Evolutionary conservation across 2,797 vertebrate genomes (phyloP), one percentile per base, ranked within the genome.

Genomic region (Etheostoma perlongum): DNA sequence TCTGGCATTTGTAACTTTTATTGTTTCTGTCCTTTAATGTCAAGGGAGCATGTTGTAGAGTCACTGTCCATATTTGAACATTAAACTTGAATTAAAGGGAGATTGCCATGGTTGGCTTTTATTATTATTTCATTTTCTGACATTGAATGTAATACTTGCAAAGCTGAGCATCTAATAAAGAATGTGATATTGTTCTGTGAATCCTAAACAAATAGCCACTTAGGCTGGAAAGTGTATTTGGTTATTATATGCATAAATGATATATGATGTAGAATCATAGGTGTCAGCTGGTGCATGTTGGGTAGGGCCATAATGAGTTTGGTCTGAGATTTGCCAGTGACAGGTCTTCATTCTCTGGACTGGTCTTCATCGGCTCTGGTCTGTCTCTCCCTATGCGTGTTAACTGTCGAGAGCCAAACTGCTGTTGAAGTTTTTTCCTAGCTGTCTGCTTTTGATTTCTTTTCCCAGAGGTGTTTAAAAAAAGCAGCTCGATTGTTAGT

Each of bases 391-490:
- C 82, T 73, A 30, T 85, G 81, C 72, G 78, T 85, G 87, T 83
- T 88, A 88, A 82, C 91, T 91, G 91, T 93, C 93, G 81, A 85
- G 85, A 93, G 81, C 82, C 91, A 91, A 89, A 83, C 88, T 78
- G 84, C 63, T 11, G 48, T 78, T 85, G 78, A 86, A 76, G 67
- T 71, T 81, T 89, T 51, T 72, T 48, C 52, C 49, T 77, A 88
- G 90, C 92, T 92, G 95, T 94, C 95, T 95, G 86, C 95, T 94
- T 96, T 96, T 96, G 95, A 93, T 95, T 96, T 92, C 82, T 93
- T 93, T 91, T 94, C 91, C 94, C 95, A 89, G 88, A 84, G 94
- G 89, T 95, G 94, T 96, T 96, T 96, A 96, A 89, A 88, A 91
- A 91, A 91, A 93, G 89, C 87, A 81, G 82, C 90, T 92, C 85